These are phyloP conservation scores for Drosophila guanche DNA, from an alignment of 1,140 invertebrate genomes.

Conservation along the genomic window DNA sequence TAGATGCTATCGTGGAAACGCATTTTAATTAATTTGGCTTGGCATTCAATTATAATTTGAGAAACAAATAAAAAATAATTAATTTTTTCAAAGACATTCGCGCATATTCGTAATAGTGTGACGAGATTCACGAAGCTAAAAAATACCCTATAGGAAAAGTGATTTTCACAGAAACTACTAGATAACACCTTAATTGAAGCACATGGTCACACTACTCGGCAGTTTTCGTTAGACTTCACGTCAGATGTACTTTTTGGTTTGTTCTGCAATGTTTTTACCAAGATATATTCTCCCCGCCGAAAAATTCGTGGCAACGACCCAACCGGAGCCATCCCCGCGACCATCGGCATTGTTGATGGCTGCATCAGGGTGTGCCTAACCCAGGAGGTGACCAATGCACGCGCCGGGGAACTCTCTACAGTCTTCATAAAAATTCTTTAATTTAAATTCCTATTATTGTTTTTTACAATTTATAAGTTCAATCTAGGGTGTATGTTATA, in stretches of 20 bases:
- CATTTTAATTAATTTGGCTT: constrained; percentile 17
- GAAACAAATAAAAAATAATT: background rate
- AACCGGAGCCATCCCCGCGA: constrained; percentile 94
- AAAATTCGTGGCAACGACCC: constrained; percentile 89
- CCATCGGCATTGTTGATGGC: constrained; percentile 94
- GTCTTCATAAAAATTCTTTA: too few species aligned
- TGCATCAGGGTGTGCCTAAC: constrained; percentile 92
- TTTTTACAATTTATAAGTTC: too few species aligned
- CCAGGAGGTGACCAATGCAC: too few species aligned
- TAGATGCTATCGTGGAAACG: constrained; percentile 48
- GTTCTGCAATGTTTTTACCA: constrained; percentile 37
- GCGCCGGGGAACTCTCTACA: too few species aligned
- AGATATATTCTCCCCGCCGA: constrained; percentile 6
- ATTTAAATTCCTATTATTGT: too few species aligned
- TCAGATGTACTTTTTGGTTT: constrained; percentile 34
- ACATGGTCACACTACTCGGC: too few species aligned
- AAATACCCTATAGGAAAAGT: too few species aligned
- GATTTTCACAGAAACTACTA: too few species aligned
- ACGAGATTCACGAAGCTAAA: background rate
- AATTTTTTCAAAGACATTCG: constrained; percentile 14
- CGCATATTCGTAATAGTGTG: constrained; percentile 13
- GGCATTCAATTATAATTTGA: background rate
- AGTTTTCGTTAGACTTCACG: background rate
- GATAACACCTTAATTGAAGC: background rate
- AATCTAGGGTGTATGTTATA: too few species aligned